Evolutionary conservation across 1,140 invertebrate genomes (phyloP), one percentile per base, ranked within the genome.

Genomic region (Macrobrachium rosenbergii): DNA sequence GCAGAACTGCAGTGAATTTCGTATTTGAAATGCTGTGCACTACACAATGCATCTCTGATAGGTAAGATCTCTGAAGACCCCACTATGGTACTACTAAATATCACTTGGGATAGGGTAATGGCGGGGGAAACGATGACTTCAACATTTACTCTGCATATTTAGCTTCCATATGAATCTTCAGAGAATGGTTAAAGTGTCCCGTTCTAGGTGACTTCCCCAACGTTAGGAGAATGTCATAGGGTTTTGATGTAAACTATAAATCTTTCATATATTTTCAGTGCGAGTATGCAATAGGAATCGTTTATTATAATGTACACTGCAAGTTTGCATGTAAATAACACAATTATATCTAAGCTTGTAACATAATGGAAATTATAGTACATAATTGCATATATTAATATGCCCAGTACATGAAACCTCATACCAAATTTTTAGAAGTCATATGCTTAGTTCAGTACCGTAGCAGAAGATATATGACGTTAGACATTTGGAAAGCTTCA

Each of bases 271-370:
- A 82, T 83, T 75, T 83, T 83, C 82, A 83, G 28, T n/a, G 23
- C 69, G 60, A 73, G 58, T 83, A 83, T 75, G 67, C 67, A 83
- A 75, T 58, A 69, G 58, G 21, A 83, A 69, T 72, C 64, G 45
- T 82, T 82, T 37, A 82, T 63, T 83, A 37, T 37, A 37, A 37
- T 37, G 28, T 37, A 37, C 28, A 37, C 43, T 75, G 59, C 52
- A 75, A 75, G 58, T 72, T 75, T 58, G 45, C 82, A 75, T 83
- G 82, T 83, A 83, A 83, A 83, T 83, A 83, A 83, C 82, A 83
- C 82, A 83, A 21, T 16, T 75, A 75, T 60, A 83, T 60, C 17
- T 75, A 83, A 83, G 82, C 45, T 83, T 83, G 69, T 83, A 83
- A 37, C n/a, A 73, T 75, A 83, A 21, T 73, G 67, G 23, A 75